Evolutionary conservation across 37 sponge, comb jelly and placozoan genomes (phyloP).

Genomic region (Lycopodina hypogea): DNA sequence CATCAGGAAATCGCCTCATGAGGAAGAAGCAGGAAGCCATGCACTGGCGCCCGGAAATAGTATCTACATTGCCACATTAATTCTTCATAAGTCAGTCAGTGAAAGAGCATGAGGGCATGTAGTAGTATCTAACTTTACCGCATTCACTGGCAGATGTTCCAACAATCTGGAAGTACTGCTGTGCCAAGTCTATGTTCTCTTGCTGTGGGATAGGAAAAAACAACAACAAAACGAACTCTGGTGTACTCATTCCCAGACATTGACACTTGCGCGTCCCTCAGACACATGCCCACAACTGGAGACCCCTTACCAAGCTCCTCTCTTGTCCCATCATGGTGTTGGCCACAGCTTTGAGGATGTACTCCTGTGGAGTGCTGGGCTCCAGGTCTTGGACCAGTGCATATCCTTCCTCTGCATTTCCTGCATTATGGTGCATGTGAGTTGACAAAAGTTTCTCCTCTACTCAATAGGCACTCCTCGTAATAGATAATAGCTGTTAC

Average conservation of each 20-base stretch:
- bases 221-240: too few species aligned
- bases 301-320: constrained; percentile 75
- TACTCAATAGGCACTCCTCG: neutral
- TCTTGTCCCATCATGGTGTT: constrained; percentile 95
- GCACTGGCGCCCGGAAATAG: constrained; percentile 97
- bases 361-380: constrained; percentile 94
- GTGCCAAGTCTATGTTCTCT: constrained; percentile 88
- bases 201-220: constrained; percentile 57
- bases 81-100: neutral
- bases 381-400: constrained; percentile 89
- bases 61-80: constrained; percentile 48
- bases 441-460: too few species aligned
- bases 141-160: constrained; percentile 97
- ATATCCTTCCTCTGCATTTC: constrained; percentile 88
- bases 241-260: too few species aligned
- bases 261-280: neutral
- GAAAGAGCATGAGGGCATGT: neutral
- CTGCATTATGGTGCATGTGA: constrained; percentile 21
- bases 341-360: constrained; percentile 94
- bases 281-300: neutral
- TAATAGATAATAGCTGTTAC: neutral
- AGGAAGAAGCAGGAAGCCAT: constrained; percentile 99
- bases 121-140: constrained; percentile 43
- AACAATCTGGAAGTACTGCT: constrained; percentile 98
- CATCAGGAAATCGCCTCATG: constrained; percentile 94